Percentiles rank a stretch among this genome's conserved stretches.
These are phyloP conservation scores for Chloroclystis v-ata DNA, from an alignment of 2,888 invertebrate genomes.

Conservation along the genomic window DNA sequence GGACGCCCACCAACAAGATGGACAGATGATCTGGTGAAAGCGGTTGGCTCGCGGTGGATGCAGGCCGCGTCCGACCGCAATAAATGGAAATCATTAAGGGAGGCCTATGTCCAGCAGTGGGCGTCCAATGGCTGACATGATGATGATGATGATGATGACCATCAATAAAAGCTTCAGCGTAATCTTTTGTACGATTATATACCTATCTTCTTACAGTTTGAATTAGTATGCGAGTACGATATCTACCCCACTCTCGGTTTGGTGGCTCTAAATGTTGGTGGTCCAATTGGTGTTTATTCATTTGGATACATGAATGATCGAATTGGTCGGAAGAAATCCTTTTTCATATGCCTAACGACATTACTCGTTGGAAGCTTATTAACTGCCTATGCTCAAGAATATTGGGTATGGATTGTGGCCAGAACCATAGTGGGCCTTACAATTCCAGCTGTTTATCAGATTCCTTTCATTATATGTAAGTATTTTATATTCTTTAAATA, in stretches of 20 bases:
- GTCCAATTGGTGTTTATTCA: slow-evolving; percentile 92
- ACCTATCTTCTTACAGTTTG: slow-evolving; percentile 81
- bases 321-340: slow-evolving; percentile 89
- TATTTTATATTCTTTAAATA: slow-evolving; percentile 28
- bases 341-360: slow-evolving; percentile 90
- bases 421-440: slow-evolving; percentile 92
- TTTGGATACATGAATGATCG: slow-evolving; percentile 93
- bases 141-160: too few species aligned
- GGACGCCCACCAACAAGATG: too few species aligned
- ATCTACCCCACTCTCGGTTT: slow-evolving; percentile 93
- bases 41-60: too few species aligned
- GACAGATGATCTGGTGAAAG: too few species aligned
- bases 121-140: too few species aligned
- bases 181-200: too few species aligned
- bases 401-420: slow-evolving; percentile 90
- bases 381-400: slow-evolving; percentile 87
- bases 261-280: slow-evolving; percentile 91
- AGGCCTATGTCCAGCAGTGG: too few species aligned
- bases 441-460: slow-evolving; percentile 95
- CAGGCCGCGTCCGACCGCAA: too few species aligned
- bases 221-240: slow-evolving; percentile 91
- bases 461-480: slow-evolving; percentile 96
- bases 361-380: slow-evolving; percentile 87
- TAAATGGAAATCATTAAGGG: too few species aligned
- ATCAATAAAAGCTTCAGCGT: too few species aligned